Evolutionary conservation across 2,888 invertebrate genomes (phyloP), one percentile per base, ranked within the genome.

Genomic region (Tipula lateralis): DNA sequence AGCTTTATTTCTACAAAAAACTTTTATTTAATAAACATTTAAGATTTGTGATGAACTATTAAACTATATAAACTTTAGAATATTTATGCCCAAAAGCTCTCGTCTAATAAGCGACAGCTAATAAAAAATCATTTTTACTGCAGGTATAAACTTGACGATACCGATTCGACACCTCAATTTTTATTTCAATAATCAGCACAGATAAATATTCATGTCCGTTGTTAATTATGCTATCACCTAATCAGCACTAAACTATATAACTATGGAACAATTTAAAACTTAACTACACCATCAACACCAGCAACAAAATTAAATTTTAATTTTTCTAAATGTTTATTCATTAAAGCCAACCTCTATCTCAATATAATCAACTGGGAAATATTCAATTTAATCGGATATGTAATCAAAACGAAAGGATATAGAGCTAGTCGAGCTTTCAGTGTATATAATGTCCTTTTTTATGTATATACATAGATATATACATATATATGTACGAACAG

Each of bases 311-410:
- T 24, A 66, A 24, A 66, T n/a, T 39, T 39, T 39, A 6, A 66
- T n/a, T 39, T 39, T 66, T 19, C 9, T 66, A 16, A 66, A 24
- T 24, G 24, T 16, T 9, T 24, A 13, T 13, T 24, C 66, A 24
- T 66, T 66, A 66, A 19, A 66, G n/a, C 13, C 7, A 66, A 66
- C 66, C 24, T 24, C 66, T 24, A 66, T 66, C 24, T 24, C 66
- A 2, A 24, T 66, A 24, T 24, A 66, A 66, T 66, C 66, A 66
- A 9, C 66, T 66, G 7, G 66, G 66, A 24, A 66, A 66, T 66
- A 66, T 66, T 66, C 24, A 66, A 66, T 66, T 66, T 66, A 66
- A 66, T 66, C 66, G 66, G 66, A 24, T 66, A 50, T n/a, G n/a
- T 50, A 50, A 50, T 50, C 50, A 50, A 50, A 50, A 6, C 50